A percentile compares a stretch with the other conserved stretches of the same genome.
Evolutionary conservation across 1,140 invertebrate species (phyloP).

Genomic region (Drosophila kepulauana): DNA sequence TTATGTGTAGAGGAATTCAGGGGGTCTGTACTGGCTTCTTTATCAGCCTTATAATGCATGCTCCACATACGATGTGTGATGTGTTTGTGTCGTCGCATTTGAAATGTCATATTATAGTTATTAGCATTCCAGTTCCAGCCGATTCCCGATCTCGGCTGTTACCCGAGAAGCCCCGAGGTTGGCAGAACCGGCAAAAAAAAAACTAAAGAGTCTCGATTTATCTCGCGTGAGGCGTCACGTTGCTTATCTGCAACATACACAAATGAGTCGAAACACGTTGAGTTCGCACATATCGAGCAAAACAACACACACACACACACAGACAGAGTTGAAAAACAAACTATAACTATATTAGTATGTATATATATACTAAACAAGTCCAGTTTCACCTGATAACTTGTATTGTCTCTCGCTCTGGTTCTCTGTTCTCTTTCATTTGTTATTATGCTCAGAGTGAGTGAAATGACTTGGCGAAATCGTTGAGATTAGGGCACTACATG

Average conservation of each 20-base stretch:
- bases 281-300: conserved; percentile 47
- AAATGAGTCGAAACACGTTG: conserved; percentile 23
- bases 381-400: conserved; percentile 42
- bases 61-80: not conserved
- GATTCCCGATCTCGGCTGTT: not conserved
- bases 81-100: not conserved
- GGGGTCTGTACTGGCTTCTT: not conserved
- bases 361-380: conserved; percentile 19
- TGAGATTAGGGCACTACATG: conserved; percentile 40
- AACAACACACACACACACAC: no score
- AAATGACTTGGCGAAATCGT: conserved; percentile 32
- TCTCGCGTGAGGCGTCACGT: conserved; percentile 75
- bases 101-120: conserved; percentile 21
- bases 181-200: conserved; percentile 9
- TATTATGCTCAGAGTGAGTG: not conserved
- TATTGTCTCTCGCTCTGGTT: not conserved
- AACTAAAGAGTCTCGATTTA: conserved; percentile 43
- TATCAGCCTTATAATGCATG: not conserved
- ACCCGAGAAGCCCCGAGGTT: not conserved
- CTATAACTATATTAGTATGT: conserved; percentile 18
- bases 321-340: conserved; percentile 26
- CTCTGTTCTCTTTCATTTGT: not conserved
- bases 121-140: conserved; percentile 37
- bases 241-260: conserved; percentile 70
- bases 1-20: not conserved